phyloP scores from a whole-genome alignment of 2,888 invertebrate species.

The Cistogaster globosa region DNA sequence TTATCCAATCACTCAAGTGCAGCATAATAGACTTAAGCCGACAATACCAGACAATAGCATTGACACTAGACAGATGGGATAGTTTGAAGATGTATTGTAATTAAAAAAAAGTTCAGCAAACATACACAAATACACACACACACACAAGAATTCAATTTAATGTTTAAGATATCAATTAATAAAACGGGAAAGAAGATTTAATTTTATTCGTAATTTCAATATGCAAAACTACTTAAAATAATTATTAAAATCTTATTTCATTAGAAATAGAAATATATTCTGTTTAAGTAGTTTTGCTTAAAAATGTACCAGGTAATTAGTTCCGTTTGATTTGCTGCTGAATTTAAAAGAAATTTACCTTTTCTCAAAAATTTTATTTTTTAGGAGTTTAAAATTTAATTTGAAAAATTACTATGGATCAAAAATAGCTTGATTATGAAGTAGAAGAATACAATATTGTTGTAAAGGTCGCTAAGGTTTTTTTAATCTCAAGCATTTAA shows the following conservation, averaged over 20 bases:
- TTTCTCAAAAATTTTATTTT: no score
- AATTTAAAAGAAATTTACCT: no score
- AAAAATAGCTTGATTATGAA: no score
- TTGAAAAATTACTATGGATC: no score
- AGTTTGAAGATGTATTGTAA: conserved; percentile 34
- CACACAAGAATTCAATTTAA: neutral
- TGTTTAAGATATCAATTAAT: neutral
- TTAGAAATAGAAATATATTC: no score
- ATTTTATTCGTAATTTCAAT: conserved; percentile 19
- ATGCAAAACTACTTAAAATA: neutral
- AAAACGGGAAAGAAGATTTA: conserved; percentile 14
- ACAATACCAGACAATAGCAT: conserved; percentile 65
- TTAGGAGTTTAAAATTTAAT: no score
- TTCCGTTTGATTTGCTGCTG: no score
- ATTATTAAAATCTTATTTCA: neutral
- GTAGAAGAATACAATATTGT: no score
- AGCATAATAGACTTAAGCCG: conserved; percentile 69
- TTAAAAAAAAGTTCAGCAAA: neutral
- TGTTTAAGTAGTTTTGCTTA: no score
- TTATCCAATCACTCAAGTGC: conserved; percentile 71
- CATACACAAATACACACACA: neutral
- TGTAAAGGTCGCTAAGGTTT: no score
- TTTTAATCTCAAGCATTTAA: no score
- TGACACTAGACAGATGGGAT: conserved; percentile 66
- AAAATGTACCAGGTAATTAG: no score